phyloP scores from a whole-genome alignment of 2,888 invertebrate species.

The Graphium colonna region DNA sequence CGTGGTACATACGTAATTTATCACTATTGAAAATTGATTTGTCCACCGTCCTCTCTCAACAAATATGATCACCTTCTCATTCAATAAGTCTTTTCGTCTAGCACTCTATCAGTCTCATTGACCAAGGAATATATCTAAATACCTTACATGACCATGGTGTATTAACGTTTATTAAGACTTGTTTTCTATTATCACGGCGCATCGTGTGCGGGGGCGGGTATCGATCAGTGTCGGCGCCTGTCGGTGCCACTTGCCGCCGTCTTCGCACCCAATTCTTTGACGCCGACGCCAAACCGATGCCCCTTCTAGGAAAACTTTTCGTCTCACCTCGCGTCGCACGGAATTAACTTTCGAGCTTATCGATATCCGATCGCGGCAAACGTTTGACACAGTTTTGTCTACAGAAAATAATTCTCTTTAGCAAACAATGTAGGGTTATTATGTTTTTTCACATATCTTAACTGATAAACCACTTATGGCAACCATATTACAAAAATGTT shows the following conservation, averaged over 20 bases:
- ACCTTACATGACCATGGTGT: too few relatives aligned
- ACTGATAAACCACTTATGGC: too few relatives aligned
- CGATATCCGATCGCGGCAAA: neutral
- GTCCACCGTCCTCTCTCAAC: too few relatives aligned
- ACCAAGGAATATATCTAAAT: too few relatives aligned
- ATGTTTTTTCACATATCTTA: too few relatives aligned
- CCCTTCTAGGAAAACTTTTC: neutral
- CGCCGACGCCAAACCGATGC: slow-evolving; percentile 31
- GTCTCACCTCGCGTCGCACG: neutral
- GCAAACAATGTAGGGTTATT: too few relatives aligned
- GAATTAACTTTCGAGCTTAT: neutral
- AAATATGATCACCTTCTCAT: too few relatives aligned
- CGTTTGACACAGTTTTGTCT: neutral
- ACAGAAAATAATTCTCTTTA: too few relatives aligned
- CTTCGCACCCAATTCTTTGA: slow-evolving; percentile 74
- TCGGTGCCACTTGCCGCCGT: slow-evolving; percentile 67
- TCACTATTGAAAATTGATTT: neutral
- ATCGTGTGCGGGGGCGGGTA: slow-evolving; percentile 31
- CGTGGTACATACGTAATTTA: neutral
- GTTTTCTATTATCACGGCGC: too few relatives aligned
- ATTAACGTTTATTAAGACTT: too few relatives aligned
- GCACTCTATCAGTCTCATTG: slow-evolving; percentile 37
- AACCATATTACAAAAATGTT: too few relatives aligned
- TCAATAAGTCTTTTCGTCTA: slow-evolving; percentile 2
- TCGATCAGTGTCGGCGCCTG: slow-evolving; percentile 38